Evolutionary conservation across 2,113 vertebrate species (phyloP), one percentile per base, ranked within the genome.

Genomic region (Chinchilla lanigera): DNA sequence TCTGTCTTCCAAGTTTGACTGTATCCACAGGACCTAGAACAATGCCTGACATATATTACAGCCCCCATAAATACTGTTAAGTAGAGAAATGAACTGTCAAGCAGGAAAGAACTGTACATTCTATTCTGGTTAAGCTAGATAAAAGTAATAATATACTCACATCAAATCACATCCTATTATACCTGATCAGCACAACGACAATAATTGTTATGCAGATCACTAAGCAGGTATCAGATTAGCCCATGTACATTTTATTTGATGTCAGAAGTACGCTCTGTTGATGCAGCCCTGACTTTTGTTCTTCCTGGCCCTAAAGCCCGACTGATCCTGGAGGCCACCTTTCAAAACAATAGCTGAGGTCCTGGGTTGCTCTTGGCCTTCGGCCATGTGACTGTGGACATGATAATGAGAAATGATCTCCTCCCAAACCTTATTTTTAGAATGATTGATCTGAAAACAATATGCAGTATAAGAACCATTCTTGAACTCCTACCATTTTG

Each of bases 181-280:
- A 69, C 93, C 75, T 1, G 26, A 81, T 91, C 92, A 93, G 92
- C 92, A 87, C 0, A 19, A 56, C 7, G 80, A 90, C 19, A 26
- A 5, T 86, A 91, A 97, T 93, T 96, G 95, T 86, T 54, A 92
- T 80, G 78, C 94, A 94, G 52, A 73, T 47, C 1, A 41, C 65
- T 97, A 96, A 98, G 38, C 0, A 95, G 84, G 87, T 97, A 92
- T 95, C 85, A 83, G 75, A 95, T 95, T 85, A 78, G 78, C 81
- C 63, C 19, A 10, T 33, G 90, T 92, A 58, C 58, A 91, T 96
- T 85, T 94, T 82, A 73, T 86, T 35, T 94, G 92, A 94, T 83
- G 93, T 82, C 87, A 95, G 84, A 69, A 82, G 52, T 87, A 44
- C 19, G 78, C 56, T 85, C 80, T n/a, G 60, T 86, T 67, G 26